Base-by-base conservation (phyloP, 2,113 vertebrate genomes). In the Potamarius usumacintae region DNA sequence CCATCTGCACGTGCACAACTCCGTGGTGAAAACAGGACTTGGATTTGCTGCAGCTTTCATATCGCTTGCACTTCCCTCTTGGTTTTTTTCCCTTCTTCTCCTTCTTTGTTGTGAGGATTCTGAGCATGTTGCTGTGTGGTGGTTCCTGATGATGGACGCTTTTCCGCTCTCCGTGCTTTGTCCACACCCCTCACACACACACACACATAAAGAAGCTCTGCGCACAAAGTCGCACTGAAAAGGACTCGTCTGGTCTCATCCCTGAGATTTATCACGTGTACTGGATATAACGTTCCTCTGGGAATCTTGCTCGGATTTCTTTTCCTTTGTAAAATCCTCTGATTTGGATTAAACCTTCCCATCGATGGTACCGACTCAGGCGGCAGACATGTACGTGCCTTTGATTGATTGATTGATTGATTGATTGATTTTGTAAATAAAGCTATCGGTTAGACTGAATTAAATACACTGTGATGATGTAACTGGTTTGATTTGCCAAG, bases 351-450 rank as follows among this genome's bases (percentile, higher is more conserved):
- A 25, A 7, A 30, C 6, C 76, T 84, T 88, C 85, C 83, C 85
- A 72, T n/a, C 84, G 86, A 85, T 83, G 85, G 87, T 52, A 77
- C 84, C 86, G 55, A 77, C 86, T 50, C 82, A 65, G 86, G n/a
- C 91, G n/a, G 80, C 90, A 91, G 89, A 88, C 90, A 92, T 92
- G 92, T 92, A 92, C 60, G 92, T 91, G 83, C 2, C 20, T 82
- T 85, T 74, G 7, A 74, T 69, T 62, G 79, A 18, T 42, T 67
- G 4, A n/a, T n/a, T n/a, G n/a, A n/a, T 85, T 74, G 7, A 74
- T 69, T 62, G 79, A 74, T 60, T 48, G 78, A 27, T 27, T 55
- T 55, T 27, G 22, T 4, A 9, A 25, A n/a, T 48, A 82, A 48
- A 63, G n/a, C 48, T 22, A 22, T 30, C 7, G 14, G 15, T 50